These are phyloP conservation scores for Euura lappo DNA, from an alignment of 1,140 invertebrate species.

Conservation along the genomic window DNA sequence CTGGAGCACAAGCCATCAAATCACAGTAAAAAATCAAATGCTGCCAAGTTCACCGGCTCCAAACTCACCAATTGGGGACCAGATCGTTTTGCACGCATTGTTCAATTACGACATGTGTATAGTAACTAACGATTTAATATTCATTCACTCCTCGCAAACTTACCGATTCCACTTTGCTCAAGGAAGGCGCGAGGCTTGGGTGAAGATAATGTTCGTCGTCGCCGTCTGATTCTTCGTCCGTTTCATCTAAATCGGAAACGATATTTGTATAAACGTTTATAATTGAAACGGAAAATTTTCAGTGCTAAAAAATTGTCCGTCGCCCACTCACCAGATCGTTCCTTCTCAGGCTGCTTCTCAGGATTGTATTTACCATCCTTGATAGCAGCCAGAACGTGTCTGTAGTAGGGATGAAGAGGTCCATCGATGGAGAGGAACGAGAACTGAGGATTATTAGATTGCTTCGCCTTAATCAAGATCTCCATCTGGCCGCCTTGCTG, in stretches of 20 bases:
- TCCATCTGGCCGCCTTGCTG: conserved; percentile 97
- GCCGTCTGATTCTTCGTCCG: conserved; percentile 62
- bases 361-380: conserved; percentile 82
- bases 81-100: conserved; percentile 23
- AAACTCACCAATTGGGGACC: conserved; percentile 27
- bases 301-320: too few species aligned
- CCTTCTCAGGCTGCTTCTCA: conserved; percentile 61
- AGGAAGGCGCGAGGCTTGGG: conserved; percentile 72
- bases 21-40: conserved; percentile 23
- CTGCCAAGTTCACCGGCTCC: conserved; percentile 17
- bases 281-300: too few species aligned
- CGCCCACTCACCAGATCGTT: conserved; percentile 58
- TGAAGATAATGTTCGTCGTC: conserved; percentile 80
- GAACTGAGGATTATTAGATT: conserved; percentile 92
- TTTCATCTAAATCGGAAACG: conserved; percentile 29
- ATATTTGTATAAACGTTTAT: too few species aligned
- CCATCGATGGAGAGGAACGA: conserved; percentile 90
- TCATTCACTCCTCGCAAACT: conserved; percentile 40
- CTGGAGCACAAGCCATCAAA: not conserved
- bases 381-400: conserved; percentile 80
- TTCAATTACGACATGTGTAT: conserved; percentile 11
- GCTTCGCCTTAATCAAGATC: conserved; percentile 96
- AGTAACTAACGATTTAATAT: conserved; percentile 15
- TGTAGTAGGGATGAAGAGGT: conserved; percentile 88
- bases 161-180: conserved; percentile 66